Evolutionary conservation across 1,140 invertebrate genomes (phyloP).

Genomic region (Delia radicum): DNA sequence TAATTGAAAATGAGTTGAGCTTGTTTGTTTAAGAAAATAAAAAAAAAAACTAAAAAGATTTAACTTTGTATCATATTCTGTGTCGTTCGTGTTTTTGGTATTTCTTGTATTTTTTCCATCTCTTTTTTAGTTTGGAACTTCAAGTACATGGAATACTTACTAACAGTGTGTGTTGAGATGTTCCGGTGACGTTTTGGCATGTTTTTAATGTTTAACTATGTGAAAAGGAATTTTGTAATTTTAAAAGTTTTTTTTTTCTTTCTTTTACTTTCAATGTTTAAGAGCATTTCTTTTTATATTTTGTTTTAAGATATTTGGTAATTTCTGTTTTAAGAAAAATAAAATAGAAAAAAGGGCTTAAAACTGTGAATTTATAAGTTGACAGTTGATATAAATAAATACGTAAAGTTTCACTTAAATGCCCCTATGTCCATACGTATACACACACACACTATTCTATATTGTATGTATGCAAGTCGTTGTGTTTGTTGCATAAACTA

Average conservation of each 20-base stretch:
- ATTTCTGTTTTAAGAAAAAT: not conserved
- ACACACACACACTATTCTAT: too few relatives aligned
- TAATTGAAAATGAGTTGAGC: slow-evolving; percentile 13
- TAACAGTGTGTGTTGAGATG: not conserved
- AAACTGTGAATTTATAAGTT: not conserved
- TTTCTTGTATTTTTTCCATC: not conserved
- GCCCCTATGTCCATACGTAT: not conserved
- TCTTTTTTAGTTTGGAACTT: not conserved
- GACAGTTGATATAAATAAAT: not conserved
- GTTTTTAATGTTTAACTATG: not conserved
- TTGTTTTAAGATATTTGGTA: not conserved
- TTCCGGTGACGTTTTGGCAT: not conserved
- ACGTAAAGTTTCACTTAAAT: not conserved
- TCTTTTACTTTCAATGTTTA: not conserved
- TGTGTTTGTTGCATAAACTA: too few relatives aligned
- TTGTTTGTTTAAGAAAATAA: not conserved
- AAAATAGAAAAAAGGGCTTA: too few relatives aligned
- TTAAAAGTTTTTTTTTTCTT: not conserved
- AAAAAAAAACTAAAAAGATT: not conserved
- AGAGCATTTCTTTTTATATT: not conserved
- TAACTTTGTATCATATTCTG: not conserved
- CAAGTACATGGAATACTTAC: not conserved
- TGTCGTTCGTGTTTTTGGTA: not conserved
- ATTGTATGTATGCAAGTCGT: too few relatives aligned
- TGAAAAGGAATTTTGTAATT: not conserved